These are phyloP conservation scores for Sorex araneus DNA, from an alignment of 2,113 vertebrate species.

Conservation along the genomic window DNA sequence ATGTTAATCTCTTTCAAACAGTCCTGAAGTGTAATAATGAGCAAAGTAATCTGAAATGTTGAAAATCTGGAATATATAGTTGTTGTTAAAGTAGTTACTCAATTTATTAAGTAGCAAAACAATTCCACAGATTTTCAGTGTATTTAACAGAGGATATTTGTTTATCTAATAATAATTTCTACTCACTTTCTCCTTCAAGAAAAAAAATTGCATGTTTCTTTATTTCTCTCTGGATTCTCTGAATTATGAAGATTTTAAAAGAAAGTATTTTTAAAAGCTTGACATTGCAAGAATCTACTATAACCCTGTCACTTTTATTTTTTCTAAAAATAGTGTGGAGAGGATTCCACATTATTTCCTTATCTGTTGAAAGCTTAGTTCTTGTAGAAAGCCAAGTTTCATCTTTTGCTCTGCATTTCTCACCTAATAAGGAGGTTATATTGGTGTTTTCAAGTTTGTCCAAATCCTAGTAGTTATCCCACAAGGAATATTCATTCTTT, in stretches of 20 bases:
- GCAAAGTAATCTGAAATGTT: neutral
- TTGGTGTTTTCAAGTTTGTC: constrained; percentile 80
- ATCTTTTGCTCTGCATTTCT: constrained; percentile 80
- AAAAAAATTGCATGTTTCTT: neutral
- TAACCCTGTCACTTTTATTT: neutral
- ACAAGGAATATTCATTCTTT: constrained; percentile 69
- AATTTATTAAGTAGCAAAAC: constrained; percentile 14
- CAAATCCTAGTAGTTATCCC: constrained; percentile 79
- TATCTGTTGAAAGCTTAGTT: constrained; percentile 61
- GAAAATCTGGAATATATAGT: neutral
- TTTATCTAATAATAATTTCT: neutral
- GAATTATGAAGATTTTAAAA: neutral
- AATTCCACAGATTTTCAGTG: neutral
- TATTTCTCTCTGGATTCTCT: neutral
- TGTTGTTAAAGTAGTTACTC: neutral
- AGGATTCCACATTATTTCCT: neutral
- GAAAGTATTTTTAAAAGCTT: neutral
- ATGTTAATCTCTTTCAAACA: neutral
- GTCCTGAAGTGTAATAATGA: neutral
- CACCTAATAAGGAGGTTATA: constrained; percentile 81
- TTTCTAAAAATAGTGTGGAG: neutral
- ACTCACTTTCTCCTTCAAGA: neutral
- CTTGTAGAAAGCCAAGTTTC: constrained; percentile 65
- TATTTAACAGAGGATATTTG: neutral
- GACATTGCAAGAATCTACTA: neutral